Conservation (phyloP, 2,113 vertebrate species). For the Polyodon spathula region DNA sequence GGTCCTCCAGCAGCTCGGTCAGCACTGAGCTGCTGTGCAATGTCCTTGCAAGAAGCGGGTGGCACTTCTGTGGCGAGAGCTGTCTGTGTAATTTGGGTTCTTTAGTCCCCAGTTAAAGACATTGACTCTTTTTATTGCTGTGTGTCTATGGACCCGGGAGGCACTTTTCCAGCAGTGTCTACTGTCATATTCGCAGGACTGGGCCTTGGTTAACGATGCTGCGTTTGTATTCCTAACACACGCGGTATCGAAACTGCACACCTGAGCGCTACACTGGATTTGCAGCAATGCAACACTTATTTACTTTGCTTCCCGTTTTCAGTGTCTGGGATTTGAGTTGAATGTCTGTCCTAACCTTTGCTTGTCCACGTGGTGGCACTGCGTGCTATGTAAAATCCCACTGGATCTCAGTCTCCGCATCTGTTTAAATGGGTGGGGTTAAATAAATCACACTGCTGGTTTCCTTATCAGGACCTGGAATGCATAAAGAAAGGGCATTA, state of each 20-base stretch:
- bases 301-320: slow-evolving; percentile 6
- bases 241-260: slow-evolving; percentile 9
- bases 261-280: background rate
- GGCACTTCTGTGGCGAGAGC: slow-evolving; percentile 32
- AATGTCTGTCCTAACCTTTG: too few species aligned
- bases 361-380: too few species aligned
- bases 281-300: slow-evolving; percentile 4
- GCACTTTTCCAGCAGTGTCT: slow-evolving; percentile 40
- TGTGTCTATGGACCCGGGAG: slow-evolving; percentile 23
- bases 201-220: slow-evolving; percentile 35
- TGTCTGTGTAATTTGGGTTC: slow-evolving; percentile 45
- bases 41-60: slow-evolving; percentile 1
- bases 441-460: too few species aligned
- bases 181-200: slow-evolving; percentile 43
- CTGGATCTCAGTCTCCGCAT: too few species aligned
- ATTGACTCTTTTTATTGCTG: slow-evolving; percentile 31
- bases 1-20: background rate
- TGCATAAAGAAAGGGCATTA: too few species aligned
- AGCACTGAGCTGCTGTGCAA: background rate
- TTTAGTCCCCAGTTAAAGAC: slow-evolving; percentile 46
- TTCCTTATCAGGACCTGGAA: too few species aligned
- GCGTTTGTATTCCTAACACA: slow-evolving; percentile 10
- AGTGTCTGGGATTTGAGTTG: too few species aligned
- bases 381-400: too few species aligned
- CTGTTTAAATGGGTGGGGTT: too few species aligned